Conservation (phyloP, 2,888 invertebrate species). For the Rapana venosa region DNA sequence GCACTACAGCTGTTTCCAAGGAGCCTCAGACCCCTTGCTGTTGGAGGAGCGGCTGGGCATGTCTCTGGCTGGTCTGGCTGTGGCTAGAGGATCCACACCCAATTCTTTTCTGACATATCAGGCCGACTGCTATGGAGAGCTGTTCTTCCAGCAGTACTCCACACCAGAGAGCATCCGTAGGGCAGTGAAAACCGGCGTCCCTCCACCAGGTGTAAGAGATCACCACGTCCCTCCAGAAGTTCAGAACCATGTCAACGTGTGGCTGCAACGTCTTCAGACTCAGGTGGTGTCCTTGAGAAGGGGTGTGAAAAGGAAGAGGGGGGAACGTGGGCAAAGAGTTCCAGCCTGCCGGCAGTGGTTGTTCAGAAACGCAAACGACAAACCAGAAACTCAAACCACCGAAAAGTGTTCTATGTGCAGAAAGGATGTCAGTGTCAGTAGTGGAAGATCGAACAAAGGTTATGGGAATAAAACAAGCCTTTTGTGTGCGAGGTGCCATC, state of each 20-base stretch:
- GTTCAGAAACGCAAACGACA: not conserved
- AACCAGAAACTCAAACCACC: not conserved
- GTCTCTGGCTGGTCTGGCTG: slow-evolving; percentile 33
- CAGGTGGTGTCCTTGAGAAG: slow-evolving; percentile 9
- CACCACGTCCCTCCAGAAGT: not conserved
- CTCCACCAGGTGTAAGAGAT: not conserved
- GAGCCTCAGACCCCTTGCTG: slow-evolving; percentile 14
- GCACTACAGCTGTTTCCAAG: not conserved
- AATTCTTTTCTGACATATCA: slow-evolving; percentile 39
- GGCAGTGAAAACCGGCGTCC: slow-evolving; percentile 29
- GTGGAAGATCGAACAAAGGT: not conserved
- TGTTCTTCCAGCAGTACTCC: slow-evolving; percentile 58
- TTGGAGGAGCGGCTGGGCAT: slow-evolving; percentile 34
- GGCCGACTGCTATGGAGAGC: slow-evolving; percentile 61
- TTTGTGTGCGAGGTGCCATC: not conserved
- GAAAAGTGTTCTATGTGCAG: not conserved
- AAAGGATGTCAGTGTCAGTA: not conserved
- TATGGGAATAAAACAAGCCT: not conserved
- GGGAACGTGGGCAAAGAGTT: too few relatives aligned
- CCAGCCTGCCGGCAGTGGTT: not conserved
- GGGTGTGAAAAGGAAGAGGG: not conserved
- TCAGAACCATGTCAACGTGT: not conserved
- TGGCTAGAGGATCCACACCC: not conserved
- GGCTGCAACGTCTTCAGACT: slow-evolving; percentile 27
- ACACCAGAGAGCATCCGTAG: slow-evolving; percentile 8